Evolutionary conservation across 2,113 vertebrate genomes (phyloP), one percentile per base, ranked within the genome.

Genomic region (Caranx melampygus): DNA sequence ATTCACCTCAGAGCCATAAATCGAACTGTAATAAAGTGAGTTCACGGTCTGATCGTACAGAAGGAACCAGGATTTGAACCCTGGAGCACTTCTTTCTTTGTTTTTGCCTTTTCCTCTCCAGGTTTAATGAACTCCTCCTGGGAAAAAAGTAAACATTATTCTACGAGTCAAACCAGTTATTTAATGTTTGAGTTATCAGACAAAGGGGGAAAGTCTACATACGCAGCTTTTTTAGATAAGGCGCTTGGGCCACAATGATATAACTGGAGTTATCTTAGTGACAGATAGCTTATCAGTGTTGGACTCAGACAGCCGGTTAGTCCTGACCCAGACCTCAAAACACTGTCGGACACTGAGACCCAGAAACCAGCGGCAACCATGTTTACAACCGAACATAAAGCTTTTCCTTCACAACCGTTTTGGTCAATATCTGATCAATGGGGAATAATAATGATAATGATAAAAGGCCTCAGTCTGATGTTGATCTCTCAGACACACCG

Each of bases 151-250:
- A 20, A 18, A 20, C 10, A 35, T 18, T 44, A 26, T 34, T 16
- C 9, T 52, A 52, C 0, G 44, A 37, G 68, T 63, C 18, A 61
- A 70, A 37, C 20, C 11, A 58, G 40, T 15, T 4, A 51, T 40
- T 44, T 14, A 40, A 68, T 44, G 57, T 44, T 55, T 63, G 15
- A 70, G 42, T 78, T 79, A 80, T 81, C 69, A 37, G 62, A 75
- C 59, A 58, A 67, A 70, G 33, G 82, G 82, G 65, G 34, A 84
- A 87, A 85, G 88, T 92, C 89, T 87, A 81, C 26, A 26, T 45
- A 58, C 49, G 77, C 42, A 86, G 71, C 57, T 62, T 14, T 63
- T 26, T 26, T 26, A 26, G 91, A 91, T 90, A 88, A 90, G 73
- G 49, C 6, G 11, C 70, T 75, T 64, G 26, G 63, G 58, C 66